A percentile compares a stretch with the other conserved stretches of the same genome.
These are phyloP conservation scores for Mus pahari DNA, from an alignment of 2,113 vertebrate species.

Conservation along the genomic window DNA sequence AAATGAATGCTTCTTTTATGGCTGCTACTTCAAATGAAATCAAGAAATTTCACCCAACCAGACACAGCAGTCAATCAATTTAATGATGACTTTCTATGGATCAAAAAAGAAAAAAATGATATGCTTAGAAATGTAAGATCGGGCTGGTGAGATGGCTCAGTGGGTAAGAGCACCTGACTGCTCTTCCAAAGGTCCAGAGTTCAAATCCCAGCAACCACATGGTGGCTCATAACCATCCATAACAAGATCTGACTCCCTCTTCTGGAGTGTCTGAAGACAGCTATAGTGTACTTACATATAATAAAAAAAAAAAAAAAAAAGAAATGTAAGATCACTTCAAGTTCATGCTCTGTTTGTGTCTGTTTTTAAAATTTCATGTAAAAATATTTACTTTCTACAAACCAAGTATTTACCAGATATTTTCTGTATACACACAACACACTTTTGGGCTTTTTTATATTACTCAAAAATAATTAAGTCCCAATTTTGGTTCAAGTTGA, in stretches of 20 bases:
- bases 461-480: constrained; percentile 59
- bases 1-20: constrained; percentile 64
- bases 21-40: constrained; percentile 70
- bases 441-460: neutral
- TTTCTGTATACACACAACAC: neutral
- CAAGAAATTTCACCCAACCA: constrained; percentile 63
- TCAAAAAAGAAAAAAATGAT: constrained; percentile 52
- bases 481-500: constrained; percentile 59
- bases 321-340: constrained; percentile 66
- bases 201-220: too few relatives aligned
- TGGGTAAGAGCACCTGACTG: too few relatives aligned
- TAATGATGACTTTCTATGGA: constrained; percentile 64
- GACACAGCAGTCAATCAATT: constrained; percentile 61
- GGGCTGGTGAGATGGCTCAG: too few relatives aligned
- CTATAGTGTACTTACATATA: too few relatives aligned
- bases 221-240: too few relatives aligned
- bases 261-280: too few relatives aligned
- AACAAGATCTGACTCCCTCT: too few relatives aligned
- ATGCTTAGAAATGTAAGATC: constrained; percentile 68
- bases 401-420: constrained; percentile 43
- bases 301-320: too few relatives aligned
- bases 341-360: constrained; percentile 30
- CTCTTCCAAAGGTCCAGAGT: too few relatives aligned
- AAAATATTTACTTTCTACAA: constrained; percentile 51
- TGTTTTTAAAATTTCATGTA: constrained; percentile 65